Base-by-base conservation (phyloP, 2,888 invertebrate genomes). In the Punctoribates punctum region DNA sequence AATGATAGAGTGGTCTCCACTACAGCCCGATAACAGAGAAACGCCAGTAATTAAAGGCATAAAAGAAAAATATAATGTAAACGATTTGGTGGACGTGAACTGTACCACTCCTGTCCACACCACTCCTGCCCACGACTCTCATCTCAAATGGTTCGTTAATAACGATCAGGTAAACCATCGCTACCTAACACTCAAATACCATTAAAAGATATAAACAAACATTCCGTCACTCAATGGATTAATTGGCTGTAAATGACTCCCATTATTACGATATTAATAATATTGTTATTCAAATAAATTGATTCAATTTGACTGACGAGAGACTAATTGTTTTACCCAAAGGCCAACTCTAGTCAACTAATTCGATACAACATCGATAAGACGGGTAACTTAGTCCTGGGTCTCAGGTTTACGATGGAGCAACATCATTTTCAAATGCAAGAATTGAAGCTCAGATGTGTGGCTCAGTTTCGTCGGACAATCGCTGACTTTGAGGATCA, bases 341-440 rank as follows among this genome's bases (percentile, higher is more conserved):
- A 77, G 77, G 77, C 51, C 13, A 77, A 74, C 34, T 73, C 73
- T 27, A 70, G 57, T 70, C 77, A 74, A 70, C 20, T 74, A 15
- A 62, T 77, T 3, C 48, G 73, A 25, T 77, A 74, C 23, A 70
- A 65, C 4, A 29, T 42, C 23, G 42, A 46, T 15, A 25, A 42
- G 23, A 27, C 48, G 38, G 51, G 23, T 11, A 9, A 27, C 1
- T 54, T 48, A 15, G 72, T 75, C n/a, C 51, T 77, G 29, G 76
- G 76, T 17, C n/a, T 77, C 11, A 29, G 70, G 23, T 74, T 77
- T 13, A n/a, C 20, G 20, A 77, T 77, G 77, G 73, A 77, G 27
- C 73, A 76, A 20, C 34, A 54, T n/a, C 75, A 74, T 38, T 77
- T 77, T 48, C 77, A 77, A 42, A 76, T 76, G 42, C 76, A 77